Evolutionary conservation across 2,797 vertebrate genomes (phyloP).

Genomic region (Hydrophis major): DNA sequence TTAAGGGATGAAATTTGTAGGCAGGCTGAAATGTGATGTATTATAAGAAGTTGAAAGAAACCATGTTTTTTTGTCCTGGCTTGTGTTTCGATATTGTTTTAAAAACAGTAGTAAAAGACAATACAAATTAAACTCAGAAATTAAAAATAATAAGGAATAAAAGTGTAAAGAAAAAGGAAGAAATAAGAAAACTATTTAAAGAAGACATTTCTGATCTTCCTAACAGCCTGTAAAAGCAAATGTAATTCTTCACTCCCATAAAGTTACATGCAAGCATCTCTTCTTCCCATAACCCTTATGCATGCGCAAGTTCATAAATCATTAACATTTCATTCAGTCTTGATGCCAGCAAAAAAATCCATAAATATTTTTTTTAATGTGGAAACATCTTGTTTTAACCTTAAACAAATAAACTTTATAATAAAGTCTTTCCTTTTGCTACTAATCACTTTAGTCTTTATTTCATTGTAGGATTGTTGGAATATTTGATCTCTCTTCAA

Average conservation of each 20-base stretch:
- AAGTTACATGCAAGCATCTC: neutral
- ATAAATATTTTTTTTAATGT: neutral
- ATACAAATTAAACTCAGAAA: neutral
- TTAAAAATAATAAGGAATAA: neutral
- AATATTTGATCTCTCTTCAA: neutral
- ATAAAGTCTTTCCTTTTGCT: neutral
- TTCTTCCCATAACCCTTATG: neutral
- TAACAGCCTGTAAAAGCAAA: neutral
- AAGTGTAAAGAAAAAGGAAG: neutral
- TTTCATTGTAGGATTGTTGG: neutral
- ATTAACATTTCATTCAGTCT: neutral
- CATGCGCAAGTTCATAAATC: neutral
- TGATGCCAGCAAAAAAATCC: neutral
- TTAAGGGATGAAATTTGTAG: neutral
- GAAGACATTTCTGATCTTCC: neutral
- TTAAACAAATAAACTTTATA: neutral
- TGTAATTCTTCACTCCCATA: neutral
- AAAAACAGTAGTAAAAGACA: neutral
- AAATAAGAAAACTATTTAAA: neutral
- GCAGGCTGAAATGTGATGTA: neutral
- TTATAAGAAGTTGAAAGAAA: neutral
- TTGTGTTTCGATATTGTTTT: neutral
- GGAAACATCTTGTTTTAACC: neutral
- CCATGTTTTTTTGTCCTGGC: neutral
- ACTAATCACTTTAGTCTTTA: neutral